A percentile compares a stretch with the other conserved stretches of the same genome.
Evolutionary conservation across 2,888 invertebrate genomes (phyloP).

Genomic region (Xylophagus ater): DNA sequence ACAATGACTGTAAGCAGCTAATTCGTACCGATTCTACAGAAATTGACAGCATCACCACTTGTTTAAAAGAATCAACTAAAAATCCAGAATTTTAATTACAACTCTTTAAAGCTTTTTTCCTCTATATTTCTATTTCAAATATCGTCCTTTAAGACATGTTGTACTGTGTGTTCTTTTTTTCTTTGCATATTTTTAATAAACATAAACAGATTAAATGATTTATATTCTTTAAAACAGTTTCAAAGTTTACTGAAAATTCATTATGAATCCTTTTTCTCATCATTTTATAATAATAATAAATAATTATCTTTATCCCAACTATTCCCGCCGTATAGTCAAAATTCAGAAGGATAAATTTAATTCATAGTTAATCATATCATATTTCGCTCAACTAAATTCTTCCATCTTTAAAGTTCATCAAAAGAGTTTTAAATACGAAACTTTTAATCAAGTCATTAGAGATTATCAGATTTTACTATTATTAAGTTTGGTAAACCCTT

Average conservation of each 20-base stretch:
- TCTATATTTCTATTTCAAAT: too few species aligned
- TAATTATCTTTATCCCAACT: not conserved
- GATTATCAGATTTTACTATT: not conserved
- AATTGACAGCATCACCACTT: too few species aligned
- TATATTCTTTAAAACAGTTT: not conserved
- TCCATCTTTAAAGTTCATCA: not conserved
- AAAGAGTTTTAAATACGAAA: not conserved
- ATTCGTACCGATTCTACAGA: too few species aligned
- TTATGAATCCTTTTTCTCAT: not conserved
- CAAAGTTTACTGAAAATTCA: not conserved
- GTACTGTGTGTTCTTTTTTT: too few species aligned
- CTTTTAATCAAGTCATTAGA: conserved; percentile 6
- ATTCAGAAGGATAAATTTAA: not conserved
- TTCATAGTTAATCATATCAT: conserved; percentile 1
- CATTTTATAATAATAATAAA: not conserved
- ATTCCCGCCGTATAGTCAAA: too few species aligned
- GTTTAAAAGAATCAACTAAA: too few species aligned
- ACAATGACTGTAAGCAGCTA: too few species aligned
- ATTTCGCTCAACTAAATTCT: conserved; percentile 1
- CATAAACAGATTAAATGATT: not conserved
- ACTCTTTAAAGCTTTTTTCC: too few species aligned
- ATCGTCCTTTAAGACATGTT: too few species aligned
- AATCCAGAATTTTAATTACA: too few species aligned
- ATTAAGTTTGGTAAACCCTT: not conserved
- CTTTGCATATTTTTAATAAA: not conserved